Base-by-base conservation (phyloP, 2,113 vertebrate genomes). In the Poeciliopsis retropinna region DNA sequence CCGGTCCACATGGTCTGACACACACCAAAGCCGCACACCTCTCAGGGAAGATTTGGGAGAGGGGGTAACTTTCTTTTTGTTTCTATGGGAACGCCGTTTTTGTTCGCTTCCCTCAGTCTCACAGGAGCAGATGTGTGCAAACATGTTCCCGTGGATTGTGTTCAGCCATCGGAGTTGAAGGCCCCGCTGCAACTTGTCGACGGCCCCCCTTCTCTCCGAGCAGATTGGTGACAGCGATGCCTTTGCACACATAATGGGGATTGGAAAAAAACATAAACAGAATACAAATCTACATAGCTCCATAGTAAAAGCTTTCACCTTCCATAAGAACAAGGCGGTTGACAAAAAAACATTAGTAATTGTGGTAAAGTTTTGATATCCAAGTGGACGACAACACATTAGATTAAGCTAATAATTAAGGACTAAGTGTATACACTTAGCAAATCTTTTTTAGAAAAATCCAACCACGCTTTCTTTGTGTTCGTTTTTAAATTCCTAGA, bases 11-110 rank as follows among this genome's bases (percentile, higher is more conserved):
- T 72, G 67, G 65, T 47, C 64, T 66, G 39, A 67, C 76, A 76
- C 47, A 41, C 70, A n/a, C 37, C 66, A 62, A 74, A 57, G 57
- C 12, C 1, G 22, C 27, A 34, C 67, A 69, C 80, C 75, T 76
- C 85, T 72, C 70, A 29, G 82, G 77, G 73, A 82, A 72, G 69
- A 72, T 76, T 84, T 73, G 57, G 0, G 12, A 9, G 32, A 67
- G 79, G 76, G 70, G 57, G 28, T 54, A 79, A 39, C 79, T 85
- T 84, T 77, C 80, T 75, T 37, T 37, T 67, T 83, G 93, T 95
- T 94, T 91, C 93, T 83, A 94, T 93, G 87, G 92, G 32, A 88
- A 95, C 88, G 47, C 19, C 8, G 17, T 57, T 57, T 57, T n/a
- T 57, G 51, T 57, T n/a, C 51, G 8, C 84, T 54, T 77, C 76